Evolutionary conservation across 2,888 invertebrate genomes (phyloP).

Genomic region (Biston stratarius): DNA sequence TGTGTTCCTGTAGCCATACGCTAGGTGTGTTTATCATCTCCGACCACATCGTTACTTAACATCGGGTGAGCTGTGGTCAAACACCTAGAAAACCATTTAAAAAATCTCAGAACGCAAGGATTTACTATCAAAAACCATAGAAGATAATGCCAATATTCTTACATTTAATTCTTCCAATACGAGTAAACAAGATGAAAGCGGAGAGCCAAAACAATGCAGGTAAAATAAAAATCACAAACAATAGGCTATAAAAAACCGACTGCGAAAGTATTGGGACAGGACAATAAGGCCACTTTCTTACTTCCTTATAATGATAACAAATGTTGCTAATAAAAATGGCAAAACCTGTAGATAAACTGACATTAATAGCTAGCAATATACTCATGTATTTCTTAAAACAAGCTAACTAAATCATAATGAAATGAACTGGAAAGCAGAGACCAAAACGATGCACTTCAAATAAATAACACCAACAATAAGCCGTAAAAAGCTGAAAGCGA

Average conservation of each 20-base stretch:
- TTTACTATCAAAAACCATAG: no score
- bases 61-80: no score
- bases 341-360: neutral
- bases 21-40: no score
- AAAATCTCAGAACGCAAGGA: no score
- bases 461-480: constrained; percentile 40
- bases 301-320: neutral
- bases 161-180: no score
- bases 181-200: no score
- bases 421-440: constrained; percentile 31
- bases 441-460: constrained; percentile 34
- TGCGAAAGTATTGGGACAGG: no score
- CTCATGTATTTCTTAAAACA: neutral
- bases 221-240: neutral
- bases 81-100: no score
- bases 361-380: neutral
- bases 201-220: no score
- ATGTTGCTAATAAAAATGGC: neutral
- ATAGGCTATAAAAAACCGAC: neutral
- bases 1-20: no score
- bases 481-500: constrained; percentile 36
- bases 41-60: no score
- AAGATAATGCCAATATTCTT: no score
- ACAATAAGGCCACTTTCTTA: neutral
- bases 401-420: neutral